These are phyloP conservation scores for Auanema freiburgensis DNA, from an alignment of 2,888 invertebrate species.

Conservation along the genomic window DNA sequence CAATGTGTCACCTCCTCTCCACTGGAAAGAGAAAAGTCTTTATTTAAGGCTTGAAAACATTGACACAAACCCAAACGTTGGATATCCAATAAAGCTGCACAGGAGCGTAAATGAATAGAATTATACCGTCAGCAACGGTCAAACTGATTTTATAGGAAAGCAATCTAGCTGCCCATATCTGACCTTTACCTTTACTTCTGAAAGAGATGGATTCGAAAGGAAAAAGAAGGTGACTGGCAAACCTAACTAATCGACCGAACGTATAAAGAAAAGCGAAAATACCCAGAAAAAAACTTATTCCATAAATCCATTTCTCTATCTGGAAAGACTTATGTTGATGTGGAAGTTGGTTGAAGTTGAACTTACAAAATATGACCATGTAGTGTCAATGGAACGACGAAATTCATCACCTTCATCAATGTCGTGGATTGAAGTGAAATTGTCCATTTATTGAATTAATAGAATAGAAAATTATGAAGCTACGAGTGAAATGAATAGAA, in stretches of 20 bases:
- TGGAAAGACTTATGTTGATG: conserved; percentile 15
- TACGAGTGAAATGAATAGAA: no score
- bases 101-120: conserved; percentile 49
- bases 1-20: conserved; percentile 43
- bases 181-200: conserved; percentile 30
- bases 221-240: not conserved
- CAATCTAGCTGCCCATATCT: conserved; percentile 42
- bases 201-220: conserved; percentile 5
- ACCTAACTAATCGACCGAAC: conserved; percentile 26
- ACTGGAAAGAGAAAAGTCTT: conserved; percentile 28
- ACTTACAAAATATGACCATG: no score
- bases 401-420: no score
- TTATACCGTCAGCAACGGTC: conserved; percentile 44
- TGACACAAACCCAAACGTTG: conserved; percentile 36
- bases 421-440: no score
- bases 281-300: conserved; percentile 35
- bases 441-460: no score
- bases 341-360: no score
- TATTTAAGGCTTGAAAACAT: not conserved
- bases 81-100: conserved; percentile 47
- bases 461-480: no score
- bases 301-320: conserved; percentile 47
- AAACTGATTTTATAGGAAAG: conserved; percentile 45
- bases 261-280: conserved; percentile 37
- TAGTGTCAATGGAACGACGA: no score